Evolutionary conservation across 2,797 vertebrate genomes (phyloP), one percentile per base, ranked within the genome.

Genomic region (Alosa sapidissima): DNA sequence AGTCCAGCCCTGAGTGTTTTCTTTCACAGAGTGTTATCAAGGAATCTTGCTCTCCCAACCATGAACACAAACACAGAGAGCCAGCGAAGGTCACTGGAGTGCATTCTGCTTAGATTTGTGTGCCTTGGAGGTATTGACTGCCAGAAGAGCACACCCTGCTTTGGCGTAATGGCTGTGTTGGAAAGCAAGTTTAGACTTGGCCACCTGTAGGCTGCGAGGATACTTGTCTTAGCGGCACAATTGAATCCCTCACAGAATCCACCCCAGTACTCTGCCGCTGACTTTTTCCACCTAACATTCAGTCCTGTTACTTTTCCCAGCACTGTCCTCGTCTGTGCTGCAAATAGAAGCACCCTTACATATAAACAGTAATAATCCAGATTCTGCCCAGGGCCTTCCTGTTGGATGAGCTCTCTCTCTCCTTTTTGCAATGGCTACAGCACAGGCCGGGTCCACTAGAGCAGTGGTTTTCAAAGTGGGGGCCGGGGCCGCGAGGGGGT

Each of bases 101-200:
- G 36, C 82, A 81, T 49, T 48, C 58, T 84, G 84, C 86, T 45
- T 68, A 82, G 81, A 60, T 49, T 65, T 36, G 52, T 51, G 68
- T 78, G 72, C 72, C 72, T 78, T 78, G 72, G 19, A 78, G 72
- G 72, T 78, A 36, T 47, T 1, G 48, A 75, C 81, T 81, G 87
- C 84, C 83, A 58, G 52, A 58, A 81, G 88, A 85, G 86, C 89
- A 92, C 86, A 84, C 92, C 92, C 89, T 86, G 82, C 85, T 58
- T 81, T 60, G 84, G 83, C 89, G 88, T 86, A 92, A 90, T 89
- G 81, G 55, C 91, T 91, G 91, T 89, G 91, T 88, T 33, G 86
- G 87, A 83, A 48, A 85, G 91, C 94, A 86, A 94, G 94, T 94
- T 92, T 89, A 88, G 89, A 93, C 95, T 88, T 93, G 93, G 90